phyloP scores from a whole-genome alignment of 2,888 invertebrate genomes.

The Zeuzera pyrina region DNA sequence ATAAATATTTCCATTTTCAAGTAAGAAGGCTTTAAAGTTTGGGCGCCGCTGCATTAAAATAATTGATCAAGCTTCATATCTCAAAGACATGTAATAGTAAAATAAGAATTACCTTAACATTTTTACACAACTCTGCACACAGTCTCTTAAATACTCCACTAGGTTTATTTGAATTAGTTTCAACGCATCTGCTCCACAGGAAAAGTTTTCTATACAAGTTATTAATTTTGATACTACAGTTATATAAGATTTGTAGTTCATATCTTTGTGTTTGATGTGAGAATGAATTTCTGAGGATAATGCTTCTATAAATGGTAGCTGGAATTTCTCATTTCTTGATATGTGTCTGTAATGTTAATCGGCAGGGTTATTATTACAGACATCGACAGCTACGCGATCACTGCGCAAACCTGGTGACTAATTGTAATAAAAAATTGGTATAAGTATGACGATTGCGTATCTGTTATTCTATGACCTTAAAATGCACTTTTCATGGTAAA shows the following conservation, averaged over 20 bases:
- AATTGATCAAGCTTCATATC: no score
- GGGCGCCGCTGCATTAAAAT: no score
- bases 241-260: constrained; percentile 21
- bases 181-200: constrained; percentile 34
- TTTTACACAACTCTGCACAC: constrained; percentile 28
- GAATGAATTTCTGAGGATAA: constrained; percentile 26
- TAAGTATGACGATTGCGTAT: no score
- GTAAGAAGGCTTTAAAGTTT: no score
- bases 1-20: no score
- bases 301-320: constrained; percentile 28
- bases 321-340: constrained; percentile 30
- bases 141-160: constrained; percentile 25
- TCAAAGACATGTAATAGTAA: constrained; percentile 5
- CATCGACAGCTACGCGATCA: no score
- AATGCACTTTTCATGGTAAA: no score
- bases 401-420: no score
- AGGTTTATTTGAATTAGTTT: constrained; percentile 25
- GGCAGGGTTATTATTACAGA: no score
- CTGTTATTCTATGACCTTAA: no score
- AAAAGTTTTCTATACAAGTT: constrained; percentile 48
- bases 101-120: constrained; percentile 28
- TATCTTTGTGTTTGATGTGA: constrained; percentile 10
- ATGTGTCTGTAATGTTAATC: constrained; percentile 34
- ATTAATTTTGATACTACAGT: constrained; percentile 31
- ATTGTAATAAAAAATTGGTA: no score